Conservation (phyloP, 2,888 invertebrate genomes). For the Stenotaenia linearis region DNA sequence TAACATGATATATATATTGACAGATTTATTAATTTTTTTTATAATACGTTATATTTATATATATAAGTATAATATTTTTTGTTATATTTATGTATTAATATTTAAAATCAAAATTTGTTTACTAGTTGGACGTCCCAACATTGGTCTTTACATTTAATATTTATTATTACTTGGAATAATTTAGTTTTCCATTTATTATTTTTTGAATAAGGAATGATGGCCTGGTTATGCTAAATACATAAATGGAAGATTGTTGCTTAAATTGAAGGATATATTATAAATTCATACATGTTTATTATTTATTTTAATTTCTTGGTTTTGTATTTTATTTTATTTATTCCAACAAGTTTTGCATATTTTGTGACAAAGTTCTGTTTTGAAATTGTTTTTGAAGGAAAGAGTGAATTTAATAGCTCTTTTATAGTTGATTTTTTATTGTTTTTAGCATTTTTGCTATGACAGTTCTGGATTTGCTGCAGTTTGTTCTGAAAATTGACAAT, state of each 20-base stretch:
- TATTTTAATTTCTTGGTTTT: no score
- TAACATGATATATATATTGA: background rate
- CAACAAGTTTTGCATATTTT: no score
- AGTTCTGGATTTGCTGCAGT: no score
- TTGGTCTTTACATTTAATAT: conserved; percentile 1
- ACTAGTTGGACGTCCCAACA: background rate
- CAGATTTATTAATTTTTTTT: background rate
- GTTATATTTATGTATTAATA: background rate
- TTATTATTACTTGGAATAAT: background rate
- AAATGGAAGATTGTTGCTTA: background rate
- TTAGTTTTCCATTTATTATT: background rate
- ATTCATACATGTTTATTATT: background rate
- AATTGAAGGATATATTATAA: background rate
- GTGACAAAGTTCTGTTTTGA: no score
- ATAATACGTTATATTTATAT: background rate
- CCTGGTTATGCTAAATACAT: no score
- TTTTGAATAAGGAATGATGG: background rate
- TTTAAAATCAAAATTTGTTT: background rate
- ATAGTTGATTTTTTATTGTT: no score
- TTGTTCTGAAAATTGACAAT: no score
- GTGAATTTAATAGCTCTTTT: no score
- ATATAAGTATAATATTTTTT: conserved; percentile 5
- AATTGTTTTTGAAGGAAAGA: no score
- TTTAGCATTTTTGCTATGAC: no score
- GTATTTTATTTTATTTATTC: no score